phyloP scores from a whole-genome alignment of 2,888 invertebrate genomes.

The Ormyrus pomaceus region DNA sequence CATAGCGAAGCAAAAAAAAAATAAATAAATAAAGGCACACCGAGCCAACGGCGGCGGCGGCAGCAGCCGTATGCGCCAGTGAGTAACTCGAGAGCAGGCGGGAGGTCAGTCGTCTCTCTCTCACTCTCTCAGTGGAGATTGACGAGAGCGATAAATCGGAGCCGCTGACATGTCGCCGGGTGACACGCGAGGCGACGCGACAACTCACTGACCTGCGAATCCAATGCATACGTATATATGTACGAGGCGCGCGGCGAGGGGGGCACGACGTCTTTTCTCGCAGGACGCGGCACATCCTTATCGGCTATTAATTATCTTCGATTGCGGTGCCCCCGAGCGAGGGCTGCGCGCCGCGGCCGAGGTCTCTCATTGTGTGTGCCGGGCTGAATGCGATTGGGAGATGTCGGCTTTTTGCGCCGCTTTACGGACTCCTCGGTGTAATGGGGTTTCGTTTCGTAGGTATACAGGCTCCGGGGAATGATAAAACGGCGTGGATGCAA shows the following conservation, averaged over 20 bases:
- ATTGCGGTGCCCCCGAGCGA: background rate
- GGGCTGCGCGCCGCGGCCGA: background rate
- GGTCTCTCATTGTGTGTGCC: background rate
- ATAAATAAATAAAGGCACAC: no score
- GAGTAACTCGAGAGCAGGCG: slow-evolving; percentile 72
- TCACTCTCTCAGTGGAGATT: slow-evolving; percentile 64
- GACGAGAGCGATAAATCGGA: slow-evolving; percentile 74
- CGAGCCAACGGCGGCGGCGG: slow-evolving; percentile 10
- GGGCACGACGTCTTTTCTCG: background rate
- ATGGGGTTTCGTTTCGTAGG: no score
- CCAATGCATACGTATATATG: slow-evolving; percentile 69
- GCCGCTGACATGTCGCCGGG: slow-evolving; percentile 61
- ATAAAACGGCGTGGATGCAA: no score
- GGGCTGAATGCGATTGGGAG: slow-evolving; percentile 1
- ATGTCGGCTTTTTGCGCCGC: background rate
- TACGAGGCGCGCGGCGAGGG: background rate
- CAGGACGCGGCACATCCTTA: slow-evolving; percentile 12
- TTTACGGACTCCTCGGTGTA: no score
- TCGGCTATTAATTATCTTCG: slow-evolving; percentile 54
- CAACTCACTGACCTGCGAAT: slow-evolving; percentile 75
- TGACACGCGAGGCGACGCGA: slow-evolving; percentile 67
- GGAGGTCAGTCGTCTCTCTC: slow-evolving; percentile 69
- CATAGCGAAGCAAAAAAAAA: no score
- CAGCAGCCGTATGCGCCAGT: slow-evolving; percentile 25
- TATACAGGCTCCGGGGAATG: no score